Evolutionary conservation across 2,797 vertebrate species (phyloP).

Genomic region (Pogoniulus pusillus): DNA sequence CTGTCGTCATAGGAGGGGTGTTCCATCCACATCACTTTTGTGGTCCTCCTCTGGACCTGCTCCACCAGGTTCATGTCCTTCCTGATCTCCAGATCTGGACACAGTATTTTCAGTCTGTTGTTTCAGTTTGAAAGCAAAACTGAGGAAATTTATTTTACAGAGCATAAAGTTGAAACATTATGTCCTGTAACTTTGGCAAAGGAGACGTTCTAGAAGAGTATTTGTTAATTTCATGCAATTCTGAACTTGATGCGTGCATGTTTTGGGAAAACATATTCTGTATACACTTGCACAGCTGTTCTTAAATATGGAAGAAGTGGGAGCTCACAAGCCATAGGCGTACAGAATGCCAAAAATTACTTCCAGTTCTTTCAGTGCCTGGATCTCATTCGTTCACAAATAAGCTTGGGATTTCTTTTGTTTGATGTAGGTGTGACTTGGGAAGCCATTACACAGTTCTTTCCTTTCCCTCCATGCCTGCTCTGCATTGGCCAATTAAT

Average conservation of each 20-base stretch:
- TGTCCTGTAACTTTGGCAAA: not conserved
- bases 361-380: not conserved
- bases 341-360: not conserved
- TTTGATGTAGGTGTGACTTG: not conserved
- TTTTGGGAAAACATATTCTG: not conserved
- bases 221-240: not conserved
- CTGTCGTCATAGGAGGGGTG: no score
- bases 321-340: not conserved
- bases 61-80: no score
- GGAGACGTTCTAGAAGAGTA: not conserved
- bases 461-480: not conserved
- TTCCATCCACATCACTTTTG: no score
- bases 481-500: not conserved
- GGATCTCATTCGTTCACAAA: not conserved
- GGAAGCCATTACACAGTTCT: not conserved
- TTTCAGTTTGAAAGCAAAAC: not conserved
- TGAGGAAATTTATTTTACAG: rapidly evolving
- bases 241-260: not conserved
- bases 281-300: not conserved
- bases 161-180: not conserved
- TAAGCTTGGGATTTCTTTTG: not conserved
- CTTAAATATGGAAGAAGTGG: not conserved
- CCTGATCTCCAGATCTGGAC: not conserved
- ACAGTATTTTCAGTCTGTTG: not conserved
- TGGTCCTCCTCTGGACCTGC: no score